These are phyloP conservation scores for Uria aalge DNA, from an alignment of 2,113 vertebrate species.

Conservation along the genomic window DNA sequence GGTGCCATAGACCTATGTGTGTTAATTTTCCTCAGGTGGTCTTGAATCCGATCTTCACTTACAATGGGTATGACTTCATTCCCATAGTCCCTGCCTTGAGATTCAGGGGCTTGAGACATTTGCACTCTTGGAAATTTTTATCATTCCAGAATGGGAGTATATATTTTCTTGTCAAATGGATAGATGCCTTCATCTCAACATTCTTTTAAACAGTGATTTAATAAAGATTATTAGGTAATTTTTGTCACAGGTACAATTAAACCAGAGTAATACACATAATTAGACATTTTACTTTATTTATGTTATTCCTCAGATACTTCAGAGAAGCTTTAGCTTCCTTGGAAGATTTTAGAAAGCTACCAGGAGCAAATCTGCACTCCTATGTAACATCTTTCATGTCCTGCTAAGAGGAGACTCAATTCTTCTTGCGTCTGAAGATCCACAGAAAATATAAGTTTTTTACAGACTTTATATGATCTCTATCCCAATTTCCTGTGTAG, in stretches of 20 bases:
- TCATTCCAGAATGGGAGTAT: background rate
- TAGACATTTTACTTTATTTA: background rate
- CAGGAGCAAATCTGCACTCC: background rate
- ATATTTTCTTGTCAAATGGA: background rate
- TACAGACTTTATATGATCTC: background rate
- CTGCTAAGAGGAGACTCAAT: background rate
- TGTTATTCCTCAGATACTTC: background rate
- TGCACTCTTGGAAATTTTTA: background rate
- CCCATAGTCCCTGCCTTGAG: background rate
- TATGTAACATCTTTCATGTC: background rate
- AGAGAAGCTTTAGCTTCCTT: background rate
- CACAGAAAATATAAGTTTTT: background rate
- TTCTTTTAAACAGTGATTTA: background rate
- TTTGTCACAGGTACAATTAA: background rate
- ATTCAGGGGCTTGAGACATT: background rate
- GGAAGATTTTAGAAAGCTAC: background rate
- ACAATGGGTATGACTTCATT: accelerated
- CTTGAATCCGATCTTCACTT: background rate
- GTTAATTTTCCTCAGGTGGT: background rate
- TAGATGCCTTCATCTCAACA: background rate
- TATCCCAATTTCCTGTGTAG: background rate
- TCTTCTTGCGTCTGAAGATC: background rate
- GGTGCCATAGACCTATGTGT: background rate
- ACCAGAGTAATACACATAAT: background rate
- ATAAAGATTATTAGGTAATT: background rate